Evolutionary conservation across 2,113 vertebrate genomes (phyloP).

Genomic region (human (Homo sapiens)): GRCh38 chr9:8349501-8350000

Average conservation of each 20-base stretch:
- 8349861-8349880: slow-evolving; percentile 16
- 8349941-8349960: slow-evolving; percentile 32
- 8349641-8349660: slow-evolving; percentile 73
- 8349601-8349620: slow-evolving; percentile 76
- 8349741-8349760: slow-evolving; percentile 57
- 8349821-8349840: not conserved
- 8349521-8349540: slow-evolving; percentile 75
- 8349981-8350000: slow-evolving; percentile 79
- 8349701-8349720: slow-evolving; percentile 58
- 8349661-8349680: slow-evolving; percentile 31
- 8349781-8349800: not conserved
- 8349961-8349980: slow-evolving; percentile 29
- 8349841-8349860: slow-evolving; percentile 25
- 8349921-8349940: slow-evolving; percentile 43
- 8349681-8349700: slow-evolving; percentile 52
- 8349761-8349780: slow-evolving; percentile 55
- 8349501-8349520: slow-evolving; percentile 69
- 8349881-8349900: not conserved
- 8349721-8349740: slow-evolving; percentile 55
- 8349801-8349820: not conserved
- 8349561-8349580: slow-evolving; percentile 75
- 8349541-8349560: slow-evolving; percentile 79
- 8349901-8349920: slow-evolving; percentile 25
- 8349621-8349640: slow-evolving; percentile 65
- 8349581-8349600: slow-evolving; percentile 76